Base-by-base conservation (phyloP, 2,797 vertebrate species). In the Sebastiscus albofasciatus region DNA sequence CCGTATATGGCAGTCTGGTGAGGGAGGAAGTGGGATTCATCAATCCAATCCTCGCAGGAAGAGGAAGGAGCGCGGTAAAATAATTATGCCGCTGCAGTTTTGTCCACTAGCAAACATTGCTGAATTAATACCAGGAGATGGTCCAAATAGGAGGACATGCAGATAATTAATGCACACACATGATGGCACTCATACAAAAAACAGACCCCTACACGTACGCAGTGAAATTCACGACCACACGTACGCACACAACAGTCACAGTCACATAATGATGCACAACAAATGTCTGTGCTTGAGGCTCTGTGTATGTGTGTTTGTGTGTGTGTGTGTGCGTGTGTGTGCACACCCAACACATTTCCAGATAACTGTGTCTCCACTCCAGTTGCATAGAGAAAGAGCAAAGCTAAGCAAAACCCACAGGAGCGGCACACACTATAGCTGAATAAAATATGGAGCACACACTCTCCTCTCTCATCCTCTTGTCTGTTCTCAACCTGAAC, bases 11-110 rank as follows among this genome's bases (percentile, higher is more conserved):
- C 80, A 75, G 74, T 85, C 61, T 85, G 85, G 76, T 61, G 84
- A 93, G 92, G 85, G 74, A 90, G 93, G 87, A 93, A 91, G 90
- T 86, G 76, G 82, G 75, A 94, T 90, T 90, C 87, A 92, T 92
- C 93, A 90, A 89, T 89, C 83, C 80, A 79, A 75, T 75, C 59
- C 91, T 90, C 71, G 3, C 86, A 87, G 91, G 92, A 89, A 88
- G 82, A 49, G 42, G 42, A 88, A 75, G 67, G 34, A 89, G 75
- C n/a, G 2, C 5, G 27, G 77, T 84, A 67, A 91, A 91, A 89
- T 90, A 88, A 93, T 92, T 87, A 86, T 46, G 29, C 54, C 13
- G 36, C 77, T 78, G 79, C 80, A 83, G 77, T 76, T 87, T 18
- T 68, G 75, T 80, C 74, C 77, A 68, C 66, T 42, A 34, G 77